Conservation (phyloP, 2,113 vertebrate genomes). For the Ictalurus furcatus region DNA sequence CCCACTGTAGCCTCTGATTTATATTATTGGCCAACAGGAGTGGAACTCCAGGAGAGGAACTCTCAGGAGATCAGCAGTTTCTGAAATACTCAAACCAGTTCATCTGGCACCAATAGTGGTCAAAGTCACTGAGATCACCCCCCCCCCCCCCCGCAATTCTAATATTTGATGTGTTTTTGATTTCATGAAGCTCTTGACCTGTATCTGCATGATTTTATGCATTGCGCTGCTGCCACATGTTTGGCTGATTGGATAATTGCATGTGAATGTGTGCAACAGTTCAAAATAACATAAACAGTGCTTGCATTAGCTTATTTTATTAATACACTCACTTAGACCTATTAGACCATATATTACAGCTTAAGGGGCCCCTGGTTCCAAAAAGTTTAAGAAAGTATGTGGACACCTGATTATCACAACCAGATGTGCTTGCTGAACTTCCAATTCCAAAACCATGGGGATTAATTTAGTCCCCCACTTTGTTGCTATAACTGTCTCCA, state of each 20-base stretch:
- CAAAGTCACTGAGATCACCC: not conserved
- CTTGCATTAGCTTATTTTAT: not conserved
- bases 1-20: not conserved
- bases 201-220: not conserved
- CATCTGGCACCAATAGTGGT: not conserved
- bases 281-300: not conserved
- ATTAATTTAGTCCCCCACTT: not conserved
- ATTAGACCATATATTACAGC: not conserved
- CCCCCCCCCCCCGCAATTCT: no score
- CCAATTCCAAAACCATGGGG: not conserved
- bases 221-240: not conserved
- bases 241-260: not conserved
- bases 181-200: not conserved
- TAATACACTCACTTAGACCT: not conserved
- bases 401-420: not conserved
- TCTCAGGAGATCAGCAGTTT: not conserved
- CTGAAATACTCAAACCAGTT: not conserved
- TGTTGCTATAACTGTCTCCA: not conserved
- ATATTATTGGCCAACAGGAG: not conserved
- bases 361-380: not conserved
- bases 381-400: not conserved
- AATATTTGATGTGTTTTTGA: not conserved
- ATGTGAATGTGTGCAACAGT: not conserved
- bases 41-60: not conserved
- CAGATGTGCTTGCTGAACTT: not conserved